Evolutionary conservation across 1,140 invertebrate genomes (phyloP).

Genomic region (Mesaphorura yosii): DNA sequence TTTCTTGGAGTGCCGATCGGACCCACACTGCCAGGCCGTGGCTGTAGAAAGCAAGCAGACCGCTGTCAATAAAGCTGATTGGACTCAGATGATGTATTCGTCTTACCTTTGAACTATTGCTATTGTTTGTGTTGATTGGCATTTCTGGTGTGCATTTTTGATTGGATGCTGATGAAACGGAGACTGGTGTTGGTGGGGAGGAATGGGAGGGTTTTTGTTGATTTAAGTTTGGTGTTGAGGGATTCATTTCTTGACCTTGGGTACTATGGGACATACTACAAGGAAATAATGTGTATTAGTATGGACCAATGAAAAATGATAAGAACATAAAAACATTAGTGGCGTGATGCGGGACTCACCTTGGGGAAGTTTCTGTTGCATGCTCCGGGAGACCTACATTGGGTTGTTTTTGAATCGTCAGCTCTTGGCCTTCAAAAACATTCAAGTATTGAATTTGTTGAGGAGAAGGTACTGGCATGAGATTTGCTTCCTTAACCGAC

Average conservation of each 20-base stretch:
- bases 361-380: constrained; percentile 34
- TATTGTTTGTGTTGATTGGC: constrained; percentile 12
- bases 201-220: constrained; percentile 30
- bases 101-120: constrained; percentile 22
- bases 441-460: constrained; percentile 92
- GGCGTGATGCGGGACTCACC: constrained; percentile 24
- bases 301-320: too few species aligned
- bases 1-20: constrained; percentile 27
- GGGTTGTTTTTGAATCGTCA: constrained; percentile 91
- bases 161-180: constrained; percentile 18
- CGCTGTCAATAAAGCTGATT: too few species aligned
- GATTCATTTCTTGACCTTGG: constrained; percentile 33
- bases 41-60: constrained; percentile 12
- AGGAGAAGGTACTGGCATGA: constrained; percentile 91
- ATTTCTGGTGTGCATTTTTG: constrained; percentile 24
- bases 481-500: constrained; percentile 64
- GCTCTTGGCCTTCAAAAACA: constrained; percentile 89
- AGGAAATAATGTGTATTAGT: too few species aligned
- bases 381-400: constrained; percentile 74
- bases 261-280: too few species aligned
- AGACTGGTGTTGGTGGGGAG: constrained; percentile 29
- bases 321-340: too few species aligned
- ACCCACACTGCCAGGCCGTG: constrained; percentile 29
- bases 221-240: constrained; percentile 24
- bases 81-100: too few species aligned